Conservation (phyloP, 2,797 vertebrate species). For the Glyptemys insculpta region DNA sequence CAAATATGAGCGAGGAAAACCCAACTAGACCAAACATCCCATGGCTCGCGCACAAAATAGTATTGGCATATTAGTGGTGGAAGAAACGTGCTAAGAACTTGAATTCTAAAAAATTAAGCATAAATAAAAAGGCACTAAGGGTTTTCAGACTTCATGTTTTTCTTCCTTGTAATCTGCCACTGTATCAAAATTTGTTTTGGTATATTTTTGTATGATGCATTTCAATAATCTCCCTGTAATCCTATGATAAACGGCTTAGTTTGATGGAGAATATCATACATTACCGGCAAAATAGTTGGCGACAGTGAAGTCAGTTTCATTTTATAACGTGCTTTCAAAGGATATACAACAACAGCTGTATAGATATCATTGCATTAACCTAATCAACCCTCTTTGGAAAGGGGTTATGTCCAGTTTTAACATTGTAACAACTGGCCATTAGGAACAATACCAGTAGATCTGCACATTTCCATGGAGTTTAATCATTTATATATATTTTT, state of each 20-base stretch:
- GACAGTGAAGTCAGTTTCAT: slow-evolving; percentile 36
- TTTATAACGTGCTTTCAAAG: slow-evolving; percentile 43
- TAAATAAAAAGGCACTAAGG: not conserved
- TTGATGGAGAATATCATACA: slow-evolving; percentile 63
- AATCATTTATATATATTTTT: not conserved
- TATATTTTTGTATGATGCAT: slow-evolving; percentile 46
- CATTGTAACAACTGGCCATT: slow-evolving; percentile 51
- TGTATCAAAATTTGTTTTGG: slow-evolving; percentile 40
- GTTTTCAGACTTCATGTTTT: not conserved
- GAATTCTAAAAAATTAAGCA: not conserved
- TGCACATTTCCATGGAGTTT: slow-evolving; percentile 52
- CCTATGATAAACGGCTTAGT: slow-evolving; percentile 67
- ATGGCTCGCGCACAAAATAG: not conserved
- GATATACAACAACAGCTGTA: slow-evolving; percentile 42
- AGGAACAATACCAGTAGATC: slow-evolving; percentile 21
- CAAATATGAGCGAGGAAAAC: not conserved
- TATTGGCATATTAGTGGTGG: not conserved
- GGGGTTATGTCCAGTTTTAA: slow-evolving; percentile 67
- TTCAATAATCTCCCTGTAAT: slow-evolving; percentile 75
- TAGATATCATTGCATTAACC: slow-evolving; percentile 61
- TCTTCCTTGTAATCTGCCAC: not conserved
- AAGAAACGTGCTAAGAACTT: not conserved
- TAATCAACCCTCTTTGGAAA: slow-evolving; percentile 37
- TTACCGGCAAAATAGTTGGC: slow-evolving; percentile 21
- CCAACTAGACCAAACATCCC: not conserved